phyloP scores from a whole-genome alignment of 2,113 vertebrate genomes.

The Actenoides hombroni region DNA sequence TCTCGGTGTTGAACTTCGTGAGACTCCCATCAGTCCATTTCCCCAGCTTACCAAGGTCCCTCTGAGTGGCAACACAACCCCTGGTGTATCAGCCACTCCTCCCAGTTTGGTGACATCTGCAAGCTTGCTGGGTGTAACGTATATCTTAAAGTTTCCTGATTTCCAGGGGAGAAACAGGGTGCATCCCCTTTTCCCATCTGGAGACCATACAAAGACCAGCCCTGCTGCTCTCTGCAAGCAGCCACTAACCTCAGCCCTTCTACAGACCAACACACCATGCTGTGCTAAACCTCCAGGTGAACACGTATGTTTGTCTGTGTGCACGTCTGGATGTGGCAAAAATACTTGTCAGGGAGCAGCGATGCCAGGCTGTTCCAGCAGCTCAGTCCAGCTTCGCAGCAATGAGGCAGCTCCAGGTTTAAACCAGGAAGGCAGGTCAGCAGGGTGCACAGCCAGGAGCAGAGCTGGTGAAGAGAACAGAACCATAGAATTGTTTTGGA shows the following conservation, averaged over 20 bases:
- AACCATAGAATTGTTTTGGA: too few species aligned
- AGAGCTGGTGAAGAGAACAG: too few species aligned
- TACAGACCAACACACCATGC: too few species aligned
- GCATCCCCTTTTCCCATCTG: background rate
- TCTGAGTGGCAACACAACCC: background rate
- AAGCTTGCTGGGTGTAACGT: background rate
- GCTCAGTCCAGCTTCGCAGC: background rate
- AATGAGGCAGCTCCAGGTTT: background rate
- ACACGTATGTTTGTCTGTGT: too few species aligned
- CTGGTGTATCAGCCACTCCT: too few species aligned
- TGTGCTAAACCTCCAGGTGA: background rate
- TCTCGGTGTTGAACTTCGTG: too few species aligned
- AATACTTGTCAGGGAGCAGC: background rate
- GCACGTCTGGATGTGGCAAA: too few species aligned
- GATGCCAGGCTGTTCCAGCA: background rate
- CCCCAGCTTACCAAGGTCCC: background rate
- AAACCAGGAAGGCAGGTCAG: too few species aligned
- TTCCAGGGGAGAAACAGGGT: background rate
- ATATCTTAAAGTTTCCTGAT: background rate
- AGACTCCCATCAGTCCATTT: too few species aligned
- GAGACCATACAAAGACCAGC: background rate
- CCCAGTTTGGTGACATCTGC: background rate
- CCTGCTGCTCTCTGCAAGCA: background rate
- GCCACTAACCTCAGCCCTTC: background rate
- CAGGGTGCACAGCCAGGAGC: too few species aligned